These are phyloP conservation scores for Orientallactaga sibirica DNA, from an alignment of 2,797 vertebrate species.

Conservation along the genomic window DNA sequence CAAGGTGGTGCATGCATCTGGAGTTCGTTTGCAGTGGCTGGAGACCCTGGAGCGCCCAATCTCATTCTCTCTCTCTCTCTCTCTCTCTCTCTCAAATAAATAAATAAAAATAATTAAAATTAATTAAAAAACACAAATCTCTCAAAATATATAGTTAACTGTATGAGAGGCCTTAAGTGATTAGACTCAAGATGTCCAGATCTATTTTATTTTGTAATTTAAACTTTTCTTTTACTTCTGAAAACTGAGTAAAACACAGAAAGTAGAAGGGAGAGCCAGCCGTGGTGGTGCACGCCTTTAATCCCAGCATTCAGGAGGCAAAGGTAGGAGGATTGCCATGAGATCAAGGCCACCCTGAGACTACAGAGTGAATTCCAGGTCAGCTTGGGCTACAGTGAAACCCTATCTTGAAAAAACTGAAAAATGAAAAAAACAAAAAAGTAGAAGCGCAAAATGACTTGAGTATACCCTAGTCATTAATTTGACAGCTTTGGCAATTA, in stretches of 20 bases:
- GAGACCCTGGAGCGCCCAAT: too few species aligned
- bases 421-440: conserved; percentile 52
- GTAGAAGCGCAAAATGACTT: neutral
- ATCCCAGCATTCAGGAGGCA: too few species aligned
- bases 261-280: neutral
- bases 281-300: too few species aligned
- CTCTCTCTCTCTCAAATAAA: too few species aligned
- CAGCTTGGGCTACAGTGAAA: too few species aligned
- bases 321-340: too few species aligned
- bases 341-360: too few species aligned
- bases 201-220: conserved; percentile 14
- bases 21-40: too few species aligned
- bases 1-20: too few species aligned
- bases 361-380: too few species aligned
- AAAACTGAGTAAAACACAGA: conserved; percentile 43
- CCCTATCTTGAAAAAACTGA: neutral
- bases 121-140: neutral
- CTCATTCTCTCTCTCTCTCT: too few species aligned
- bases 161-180: neutral
- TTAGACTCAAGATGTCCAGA: neutral
- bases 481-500: conserved; percentile 49
- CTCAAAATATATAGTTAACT: conserved; percentile 46
- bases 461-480: conserved; percentile 38
- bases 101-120: too few species aligned
- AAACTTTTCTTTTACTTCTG: conserved; percentile 43